These are phyloP conservation scores for Nasua narica DNA, from an alignment of 2,797 vertebrate genomes.

Conservation along the genomic window DNA sequence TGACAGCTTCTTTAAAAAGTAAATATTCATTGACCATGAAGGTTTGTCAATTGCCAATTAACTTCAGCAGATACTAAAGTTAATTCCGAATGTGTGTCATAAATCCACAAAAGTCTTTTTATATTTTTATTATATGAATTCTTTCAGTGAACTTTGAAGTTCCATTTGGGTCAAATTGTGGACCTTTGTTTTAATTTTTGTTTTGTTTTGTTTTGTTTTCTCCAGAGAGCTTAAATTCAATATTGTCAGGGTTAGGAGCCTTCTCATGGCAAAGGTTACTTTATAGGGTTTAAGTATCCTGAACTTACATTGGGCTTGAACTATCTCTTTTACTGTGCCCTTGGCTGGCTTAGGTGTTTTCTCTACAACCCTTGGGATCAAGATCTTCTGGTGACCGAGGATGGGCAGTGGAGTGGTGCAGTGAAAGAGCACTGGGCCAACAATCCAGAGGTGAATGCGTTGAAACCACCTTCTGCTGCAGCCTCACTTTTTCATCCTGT, in stretches of 20 bases:
- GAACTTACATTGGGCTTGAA: not conserved
- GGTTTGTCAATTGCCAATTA: not conserved
- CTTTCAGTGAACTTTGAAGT: not conserved
- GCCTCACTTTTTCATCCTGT: not conserved
- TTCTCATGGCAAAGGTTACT: not conserved
- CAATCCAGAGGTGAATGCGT: not conserved
- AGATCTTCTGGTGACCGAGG: not conserved
- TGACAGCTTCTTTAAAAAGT: not conserved
- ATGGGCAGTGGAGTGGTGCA: not conserved
- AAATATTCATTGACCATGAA: not conserved
- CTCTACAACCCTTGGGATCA: not conserved
- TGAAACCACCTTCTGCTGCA: not conserved
- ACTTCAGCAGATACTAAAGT: not conserved
- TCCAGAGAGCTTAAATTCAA: not conserved
- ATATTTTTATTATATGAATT: not conserved
- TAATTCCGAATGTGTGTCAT: not conserved
- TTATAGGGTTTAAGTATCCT: not conserved
- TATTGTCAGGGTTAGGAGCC: not conserved
- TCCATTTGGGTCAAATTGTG: not conserved
- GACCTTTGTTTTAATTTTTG: not conserved
- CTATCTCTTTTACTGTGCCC: not conserved
- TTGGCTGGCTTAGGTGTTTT: fast-evolving
- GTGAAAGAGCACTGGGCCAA: not conserved
- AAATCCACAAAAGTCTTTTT: not conserved
- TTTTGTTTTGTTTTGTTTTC: not conserved